Conservation (phyloP, 2,797 vertebrate genomes). For the Fratercula arctica region DNA sequence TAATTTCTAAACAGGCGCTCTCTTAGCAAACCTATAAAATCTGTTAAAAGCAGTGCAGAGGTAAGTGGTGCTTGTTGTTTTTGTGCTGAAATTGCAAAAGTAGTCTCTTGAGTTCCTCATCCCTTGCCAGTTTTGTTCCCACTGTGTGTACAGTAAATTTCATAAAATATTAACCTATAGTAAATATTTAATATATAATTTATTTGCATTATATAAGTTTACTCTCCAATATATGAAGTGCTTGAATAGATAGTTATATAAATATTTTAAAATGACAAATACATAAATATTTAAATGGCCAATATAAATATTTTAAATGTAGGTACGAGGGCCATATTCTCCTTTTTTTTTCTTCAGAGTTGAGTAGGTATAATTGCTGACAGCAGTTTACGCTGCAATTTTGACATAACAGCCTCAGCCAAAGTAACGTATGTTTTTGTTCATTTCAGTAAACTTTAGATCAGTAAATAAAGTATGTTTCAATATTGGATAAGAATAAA, state of each 20-base stretch:
- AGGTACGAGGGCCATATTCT: background rate
- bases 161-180: slow-evolving; percentile 69
- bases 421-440: background rate
- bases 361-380: slow-evolving; percentile 10
- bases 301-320: slow-evolving; percentile 67
- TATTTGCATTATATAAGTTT: slow-evolving; percentile 66
- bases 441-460: background rate
- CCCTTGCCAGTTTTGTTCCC: slow-evolving; percentile 18
- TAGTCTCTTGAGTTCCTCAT: background rate
- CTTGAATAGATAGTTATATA: slow-evolving; percentile 44
- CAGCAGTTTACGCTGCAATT: background rate
- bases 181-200: slow-evolving; percentile 72
- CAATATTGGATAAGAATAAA: background rate
- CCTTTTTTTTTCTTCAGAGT: background rate
- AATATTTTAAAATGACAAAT: slow-evolving; percentile 68
- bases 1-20: background rate
- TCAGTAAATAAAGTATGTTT: background rate
- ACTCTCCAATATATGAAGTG: slow-evolving; percentile 34
- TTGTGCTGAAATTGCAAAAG: slow-evolving; percentile 19
- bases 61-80: background rate
- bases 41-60: background rate
- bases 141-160: slow-evolving; percentile 20
- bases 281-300: slow-evolving; percentile 70
- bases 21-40: background rate
- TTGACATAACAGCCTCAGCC: background rate